These are phyloP conservation scores for Phocoena phocoena DNA, from an alignment of 2,113 vertebrate species.

Conservation along the genomic window DNA sequence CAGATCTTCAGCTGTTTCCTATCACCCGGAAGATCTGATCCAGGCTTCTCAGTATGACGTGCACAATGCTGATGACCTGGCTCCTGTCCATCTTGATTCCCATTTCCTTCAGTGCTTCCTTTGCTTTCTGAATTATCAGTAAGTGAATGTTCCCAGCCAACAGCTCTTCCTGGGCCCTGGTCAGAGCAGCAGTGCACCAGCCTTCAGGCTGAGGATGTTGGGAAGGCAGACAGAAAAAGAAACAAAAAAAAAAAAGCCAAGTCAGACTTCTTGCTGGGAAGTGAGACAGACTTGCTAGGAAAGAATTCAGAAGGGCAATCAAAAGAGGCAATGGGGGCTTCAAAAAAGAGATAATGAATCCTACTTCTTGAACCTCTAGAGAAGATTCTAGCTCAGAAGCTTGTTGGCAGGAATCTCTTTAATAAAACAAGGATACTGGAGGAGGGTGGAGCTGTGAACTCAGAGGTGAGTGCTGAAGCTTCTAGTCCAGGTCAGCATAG, in stretches of 20 bases:
- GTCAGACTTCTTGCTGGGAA: slow-evolving; percentile 2
- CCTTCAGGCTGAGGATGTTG: not conserved
- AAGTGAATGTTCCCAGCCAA: not conserved
- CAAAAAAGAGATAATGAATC: not conserved
- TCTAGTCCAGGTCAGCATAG: not conserved
- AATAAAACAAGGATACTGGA: not conserved
- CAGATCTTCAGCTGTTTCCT: not conserved
- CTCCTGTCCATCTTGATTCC: not conserved
- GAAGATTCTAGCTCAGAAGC: not conserved
- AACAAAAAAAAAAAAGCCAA: not conserved
- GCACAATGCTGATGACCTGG: not conserved
- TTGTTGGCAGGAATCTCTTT: not conserved
- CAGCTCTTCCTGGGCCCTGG: not conserved
- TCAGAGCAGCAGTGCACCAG: not conserved
- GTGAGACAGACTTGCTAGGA: not conserved
- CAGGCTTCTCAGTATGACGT: not conserved
- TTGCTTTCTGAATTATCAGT: not conserved
- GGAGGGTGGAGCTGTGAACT: not conserved
- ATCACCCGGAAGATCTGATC: not conserved
- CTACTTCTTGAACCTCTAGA: not conserved
- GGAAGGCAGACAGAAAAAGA: not conserved
- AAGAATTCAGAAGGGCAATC: not conserved
- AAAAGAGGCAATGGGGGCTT: not conserved
- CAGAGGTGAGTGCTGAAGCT: not conserved
- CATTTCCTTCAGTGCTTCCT: not conserved